Evolutionary conservation across 1,140 invertebrate species (phyloP).

Genomic region (Heliconius nattereri): DNA sequence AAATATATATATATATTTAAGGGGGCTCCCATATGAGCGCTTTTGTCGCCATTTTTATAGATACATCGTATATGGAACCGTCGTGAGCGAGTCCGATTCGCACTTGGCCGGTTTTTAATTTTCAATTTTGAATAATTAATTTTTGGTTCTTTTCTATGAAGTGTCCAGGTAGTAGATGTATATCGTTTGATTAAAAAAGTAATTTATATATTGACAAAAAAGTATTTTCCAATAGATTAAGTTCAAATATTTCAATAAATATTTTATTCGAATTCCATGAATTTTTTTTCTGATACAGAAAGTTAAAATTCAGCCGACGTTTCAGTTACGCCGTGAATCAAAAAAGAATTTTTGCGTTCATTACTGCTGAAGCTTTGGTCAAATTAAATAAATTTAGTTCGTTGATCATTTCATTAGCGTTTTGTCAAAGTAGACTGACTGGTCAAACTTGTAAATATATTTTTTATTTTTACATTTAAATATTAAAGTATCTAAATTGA

Average conservation of each 20-base stretch:
- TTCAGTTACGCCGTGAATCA: constrained; percentile 26
- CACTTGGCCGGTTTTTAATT: too few relatives aligned
- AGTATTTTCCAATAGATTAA: not conserved
- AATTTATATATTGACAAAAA: not conserved
- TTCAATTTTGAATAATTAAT: too few relatives aligned
- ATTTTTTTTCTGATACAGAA: not conserved
- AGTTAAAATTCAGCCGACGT: constrained; percentile 27
- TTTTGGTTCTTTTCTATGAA: too few relatives aligned
- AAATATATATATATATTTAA: too few relatives aligned
- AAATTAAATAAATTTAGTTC: constrained; percentile 27
- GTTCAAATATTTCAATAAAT: not conserved
- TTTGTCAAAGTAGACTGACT: constrained; percentile 12
- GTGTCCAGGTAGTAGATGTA: too few relatives aligned
- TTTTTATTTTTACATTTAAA: not conserved
- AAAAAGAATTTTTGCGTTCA: constrained; percentile 31
- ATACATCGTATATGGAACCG: too few relatives aligned
- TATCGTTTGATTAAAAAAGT: not conserved
- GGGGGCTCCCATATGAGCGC: too few relatives aligned
- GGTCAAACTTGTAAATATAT: too few relatives aligned
- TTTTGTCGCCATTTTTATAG: too few relatives aligned
- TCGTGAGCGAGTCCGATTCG: too few relatives aligned
- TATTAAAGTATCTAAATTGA: too few relatives aligned
- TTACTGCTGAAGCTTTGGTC: constrained; percentile 28
- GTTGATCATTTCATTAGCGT: constrained; percentile 29
- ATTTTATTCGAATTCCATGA: not conserved